phyloP scores from a whole-genome alignment of 2,888 invertebrate species.

The Nomada ferruginata region DNA sequence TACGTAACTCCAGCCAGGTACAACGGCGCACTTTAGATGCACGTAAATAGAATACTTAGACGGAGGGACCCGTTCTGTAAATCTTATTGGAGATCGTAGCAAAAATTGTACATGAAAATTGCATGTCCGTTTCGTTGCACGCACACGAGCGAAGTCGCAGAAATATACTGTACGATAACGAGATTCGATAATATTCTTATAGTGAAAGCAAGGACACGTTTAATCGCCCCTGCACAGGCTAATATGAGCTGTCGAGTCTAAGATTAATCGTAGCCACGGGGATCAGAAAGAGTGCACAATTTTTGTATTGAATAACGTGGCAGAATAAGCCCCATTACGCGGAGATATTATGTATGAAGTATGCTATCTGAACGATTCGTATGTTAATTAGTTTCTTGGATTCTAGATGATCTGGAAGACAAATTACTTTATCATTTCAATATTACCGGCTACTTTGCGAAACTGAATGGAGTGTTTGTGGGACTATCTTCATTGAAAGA shows the following conservation, averaged over 20 bases:
- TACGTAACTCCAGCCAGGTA: conserved; percentile 1
- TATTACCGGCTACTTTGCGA: no score
- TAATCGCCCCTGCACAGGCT: conserved; percentile 5
- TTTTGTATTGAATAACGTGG: no score
- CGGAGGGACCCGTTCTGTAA: background rate
- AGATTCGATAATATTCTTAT: conserved; percentile 25
- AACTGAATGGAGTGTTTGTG: no score
- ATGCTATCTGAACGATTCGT: no score
- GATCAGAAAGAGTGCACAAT: no score
- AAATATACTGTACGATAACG: conserved; percentile 31
- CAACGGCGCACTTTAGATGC: background rate
- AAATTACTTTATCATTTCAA: no score
- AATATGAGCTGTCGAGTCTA: background rate
- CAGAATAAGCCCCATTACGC: no score
- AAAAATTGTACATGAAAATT: conserved; percentile 40
- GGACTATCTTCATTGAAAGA: no score
- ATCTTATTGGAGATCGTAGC: background rate
- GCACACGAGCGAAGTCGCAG: conserved; percentile 12
- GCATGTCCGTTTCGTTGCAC: conserved; percentile 40
- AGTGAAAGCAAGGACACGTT: conserved; percentile 24
- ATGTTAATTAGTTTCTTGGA: no score
- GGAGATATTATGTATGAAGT: no score
- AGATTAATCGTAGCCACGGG: no score
- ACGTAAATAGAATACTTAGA: conserved; percentile 5
- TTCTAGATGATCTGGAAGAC: no score